Base-by-base conservation (phyloP, 1,140 invertebrate genomes). In the Eupristina koningsbergeri region DNA sequence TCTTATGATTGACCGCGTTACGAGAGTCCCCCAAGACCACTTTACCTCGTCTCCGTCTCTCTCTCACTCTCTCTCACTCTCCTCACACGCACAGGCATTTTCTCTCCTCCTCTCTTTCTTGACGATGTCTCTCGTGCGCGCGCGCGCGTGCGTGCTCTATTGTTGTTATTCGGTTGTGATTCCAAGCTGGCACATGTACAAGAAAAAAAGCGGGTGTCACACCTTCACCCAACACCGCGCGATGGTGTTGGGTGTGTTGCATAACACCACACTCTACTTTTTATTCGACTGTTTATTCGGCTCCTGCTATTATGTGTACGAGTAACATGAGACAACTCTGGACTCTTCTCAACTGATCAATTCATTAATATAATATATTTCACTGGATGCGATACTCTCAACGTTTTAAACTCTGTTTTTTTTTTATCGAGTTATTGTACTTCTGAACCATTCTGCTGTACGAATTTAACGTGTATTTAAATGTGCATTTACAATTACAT, bases 1-100 rank as follows among this genome's bases (percentile, higher is more conserved):
- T 92, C 89, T 92, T 92, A 92, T 92, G 91, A 92, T 92, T 92
- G 91, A 92, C 91, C 91, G 89, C 87, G 90, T 91, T 91, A 90
- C 89, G 81, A 86, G 88, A 89, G 81, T 90, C 91, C 91, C 91
- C 67, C 80, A 83, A 91, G 91, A 86, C 88, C 86, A 88, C 91
- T 92, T 92, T 90, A 88, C 87, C 81, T 83, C 85, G 80, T 50
- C 71, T 31, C 11, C 45, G 13, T 41, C 64, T 45, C 67, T 6
- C 17, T 64, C 64, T 64, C 64, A 47, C 22, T 61, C 50, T 63
- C 34, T 61, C 15, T 29, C 36, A 61, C 26, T 47, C 9, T 8
- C 47, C 15, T 29, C 17, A 53, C n/a, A n/a, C n/a, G n/a, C n/a
- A n/a, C n/a, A n/a, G n/a, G n/a, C n/a, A 15, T 45, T 73, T 45